A percentile compares a stretch with the other conserved stretches of the same genome.
These are phyloP conservation scores for Turritopsis dohrnii DNA, from an alignment of 30 jellyfish, hydroid and myxozoan species.

Conservation along the genomic window DNA sequence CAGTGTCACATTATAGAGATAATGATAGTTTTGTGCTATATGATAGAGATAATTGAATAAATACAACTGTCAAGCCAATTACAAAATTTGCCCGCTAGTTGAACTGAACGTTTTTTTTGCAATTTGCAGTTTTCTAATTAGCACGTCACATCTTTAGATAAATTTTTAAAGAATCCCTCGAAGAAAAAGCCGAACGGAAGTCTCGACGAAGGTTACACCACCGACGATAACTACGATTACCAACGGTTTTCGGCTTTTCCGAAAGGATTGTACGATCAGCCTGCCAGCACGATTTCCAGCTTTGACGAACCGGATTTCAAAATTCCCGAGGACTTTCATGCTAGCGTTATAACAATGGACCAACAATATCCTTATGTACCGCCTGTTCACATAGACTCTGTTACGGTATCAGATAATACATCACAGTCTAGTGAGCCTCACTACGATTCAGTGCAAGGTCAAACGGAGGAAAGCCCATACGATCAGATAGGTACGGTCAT, in stretches of 20 bases:
- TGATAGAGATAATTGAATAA: too few species aligned
- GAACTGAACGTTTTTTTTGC: too few species aligned
- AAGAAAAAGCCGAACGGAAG: constrained; percentile 2
- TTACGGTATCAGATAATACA: background rate
- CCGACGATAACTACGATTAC: constrained; percentile 29
- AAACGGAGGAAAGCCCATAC: background rate
- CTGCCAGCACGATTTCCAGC: constrained; percentile 21
- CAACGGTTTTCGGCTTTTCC: constrained; percentile 17
- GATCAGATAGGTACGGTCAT: background rate
- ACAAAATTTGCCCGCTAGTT: too few species aligned
- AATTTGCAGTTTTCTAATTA: too few species aligned
- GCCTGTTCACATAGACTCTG: background rate
- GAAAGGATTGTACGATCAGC: constrained; percentile 16
- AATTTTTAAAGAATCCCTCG: background rate
- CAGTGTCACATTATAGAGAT: too few species aligned
- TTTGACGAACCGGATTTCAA: constrained; percentile 17
- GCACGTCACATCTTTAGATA: constrained; percentile 12
- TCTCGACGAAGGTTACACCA: constrained; percentile 26
- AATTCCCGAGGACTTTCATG: constrained; percentile 21
- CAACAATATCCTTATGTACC: background rate
- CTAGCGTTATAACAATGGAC: background rate
- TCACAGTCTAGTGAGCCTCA: background rate
- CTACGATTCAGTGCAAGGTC: background rate
- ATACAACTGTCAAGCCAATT: too few species aligned
- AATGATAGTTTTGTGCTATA: too few species aligned